These are phyloP conservation scores for Rousettus leschenaultii DNA, from an alignment of 2,113 vertebrate genomes.

Conservation along the genomic window DNA sequence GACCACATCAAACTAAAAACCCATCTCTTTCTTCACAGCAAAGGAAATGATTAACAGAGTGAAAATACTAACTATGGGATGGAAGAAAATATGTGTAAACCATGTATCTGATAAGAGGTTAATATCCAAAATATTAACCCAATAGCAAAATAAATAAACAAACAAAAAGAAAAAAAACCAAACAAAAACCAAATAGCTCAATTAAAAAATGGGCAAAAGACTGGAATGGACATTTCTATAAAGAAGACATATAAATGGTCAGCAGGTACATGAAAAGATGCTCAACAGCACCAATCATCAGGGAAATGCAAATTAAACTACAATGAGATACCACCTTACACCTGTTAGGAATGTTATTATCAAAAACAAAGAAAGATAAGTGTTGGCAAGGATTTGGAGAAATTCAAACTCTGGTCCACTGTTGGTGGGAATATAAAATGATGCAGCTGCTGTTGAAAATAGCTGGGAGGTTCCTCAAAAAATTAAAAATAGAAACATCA, in stretches of 20 bases:
- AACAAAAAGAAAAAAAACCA: too few species aligned
- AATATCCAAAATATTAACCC: background rate
- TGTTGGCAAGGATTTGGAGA: background rate
- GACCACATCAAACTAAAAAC: background rate
- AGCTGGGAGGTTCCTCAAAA: background rate
- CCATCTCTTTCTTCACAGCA: background rate
- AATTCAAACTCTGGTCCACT: background rate
- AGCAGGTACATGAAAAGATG: background rate
- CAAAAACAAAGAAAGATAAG: background rate
- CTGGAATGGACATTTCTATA: background rate
- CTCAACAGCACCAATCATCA: background rate
- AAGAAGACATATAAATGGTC: background rate
- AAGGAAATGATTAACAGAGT: background rate
- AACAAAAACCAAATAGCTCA: background rate
- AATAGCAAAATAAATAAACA: background rate
- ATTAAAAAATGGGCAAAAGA: background rate
- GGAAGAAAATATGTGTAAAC: background rate
- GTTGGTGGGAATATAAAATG: background rate
- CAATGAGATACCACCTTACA: background rate
- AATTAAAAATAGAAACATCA: background rate
- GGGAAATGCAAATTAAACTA: background rate
- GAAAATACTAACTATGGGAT: background rate
- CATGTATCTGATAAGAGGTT: background rate
- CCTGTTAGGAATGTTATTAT: background rate
- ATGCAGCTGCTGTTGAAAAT: background rate